Conservation (phyloP, 2,797 vertebrate species). For the Myioborus melanocephalus region DNA sequence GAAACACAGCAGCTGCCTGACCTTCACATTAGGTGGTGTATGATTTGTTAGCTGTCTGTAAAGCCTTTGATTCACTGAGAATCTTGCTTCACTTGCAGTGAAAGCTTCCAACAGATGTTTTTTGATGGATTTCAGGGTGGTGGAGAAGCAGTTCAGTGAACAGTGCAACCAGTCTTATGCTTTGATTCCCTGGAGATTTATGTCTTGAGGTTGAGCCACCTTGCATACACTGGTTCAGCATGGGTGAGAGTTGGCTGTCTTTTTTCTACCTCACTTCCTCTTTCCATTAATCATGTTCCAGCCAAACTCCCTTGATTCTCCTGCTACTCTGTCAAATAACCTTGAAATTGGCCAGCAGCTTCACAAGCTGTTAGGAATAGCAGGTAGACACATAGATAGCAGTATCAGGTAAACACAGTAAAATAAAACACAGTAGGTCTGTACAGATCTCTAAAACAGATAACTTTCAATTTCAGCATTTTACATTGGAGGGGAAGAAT, state of each 20-base stretch:
- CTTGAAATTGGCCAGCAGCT: background rate
- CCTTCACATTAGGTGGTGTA: background rate
- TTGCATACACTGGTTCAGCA: background rate
- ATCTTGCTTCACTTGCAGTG: background rate
- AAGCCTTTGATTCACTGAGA: background rate
- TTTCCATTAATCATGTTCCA: background rate
- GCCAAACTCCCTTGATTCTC: background rate
- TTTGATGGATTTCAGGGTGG: background rate
- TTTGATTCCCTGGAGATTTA: slow-evolving; percentile 15
- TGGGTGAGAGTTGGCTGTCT: background rate
- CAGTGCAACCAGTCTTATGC: background rate
- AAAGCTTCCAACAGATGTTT: slow-evolving; percentile 10
- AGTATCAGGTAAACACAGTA: background rate
- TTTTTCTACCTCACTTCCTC: background rate
- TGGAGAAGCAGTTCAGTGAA: background rate
- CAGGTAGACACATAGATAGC: background rate
- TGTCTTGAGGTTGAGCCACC: background rate
- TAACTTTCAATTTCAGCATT: background rate
- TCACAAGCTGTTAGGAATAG: background rate
- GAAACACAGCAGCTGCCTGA: background rate
- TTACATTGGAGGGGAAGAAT: background rate
- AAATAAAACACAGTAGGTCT: background rate
- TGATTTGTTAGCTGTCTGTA: background rate
- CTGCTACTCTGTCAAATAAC: background rate
- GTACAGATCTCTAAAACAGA: background rate